Percentiles rank a stretch among this genome's conserved stretches.
These are phyloP conservation scores for Danionella dracula DNA, from an alignment of 2,797 vertebrate species.

Conservation along the genomic window DNA sequence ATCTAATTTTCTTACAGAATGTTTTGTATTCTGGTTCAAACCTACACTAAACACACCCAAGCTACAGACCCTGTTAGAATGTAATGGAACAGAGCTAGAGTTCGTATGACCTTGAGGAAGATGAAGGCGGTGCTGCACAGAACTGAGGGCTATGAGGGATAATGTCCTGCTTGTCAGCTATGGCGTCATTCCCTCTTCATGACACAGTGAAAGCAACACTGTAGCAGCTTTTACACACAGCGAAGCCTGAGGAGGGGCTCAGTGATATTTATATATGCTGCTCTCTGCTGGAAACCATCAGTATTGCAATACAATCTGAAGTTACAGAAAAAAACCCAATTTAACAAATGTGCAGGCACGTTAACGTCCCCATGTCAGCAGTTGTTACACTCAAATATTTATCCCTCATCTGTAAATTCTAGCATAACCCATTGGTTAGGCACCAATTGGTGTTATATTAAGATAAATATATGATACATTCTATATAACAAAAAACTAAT, in stretches of 20 bases:
- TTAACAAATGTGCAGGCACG: no score
- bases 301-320: conserved; percentile 44
- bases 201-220: background rate
- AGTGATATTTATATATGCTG: conserved; percentile 39
- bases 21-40: no score
- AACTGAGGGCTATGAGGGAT: conserved; percentile 4
- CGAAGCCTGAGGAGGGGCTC: background rate
- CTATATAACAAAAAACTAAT: no score
- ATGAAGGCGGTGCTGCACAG: conserved; percentile 27
- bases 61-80: background rate
- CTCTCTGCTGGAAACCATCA: conserved; percentile 60
- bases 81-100: background rate
- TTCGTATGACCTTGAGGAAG: conserved; percentile 33
- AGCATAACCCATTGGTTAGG: no score
- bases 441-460: no score
- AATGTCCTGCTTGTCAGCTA: conserved; percentile 18
- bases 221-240: background rate
- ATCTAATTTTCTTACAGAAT: no score
- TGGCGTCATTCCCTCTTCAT: background rate
- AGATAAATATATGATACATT: no score
- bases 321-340: conserved; percentile 1
- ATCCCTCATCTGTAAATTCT: no score
- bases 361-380: no score
- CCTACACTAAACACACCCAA: background rate
- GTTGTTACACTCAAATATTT: no score